phyloP scores from a whole-genome alignment of 2,888 invertebrate genomes.

The Eulithis prunata region DNA sequence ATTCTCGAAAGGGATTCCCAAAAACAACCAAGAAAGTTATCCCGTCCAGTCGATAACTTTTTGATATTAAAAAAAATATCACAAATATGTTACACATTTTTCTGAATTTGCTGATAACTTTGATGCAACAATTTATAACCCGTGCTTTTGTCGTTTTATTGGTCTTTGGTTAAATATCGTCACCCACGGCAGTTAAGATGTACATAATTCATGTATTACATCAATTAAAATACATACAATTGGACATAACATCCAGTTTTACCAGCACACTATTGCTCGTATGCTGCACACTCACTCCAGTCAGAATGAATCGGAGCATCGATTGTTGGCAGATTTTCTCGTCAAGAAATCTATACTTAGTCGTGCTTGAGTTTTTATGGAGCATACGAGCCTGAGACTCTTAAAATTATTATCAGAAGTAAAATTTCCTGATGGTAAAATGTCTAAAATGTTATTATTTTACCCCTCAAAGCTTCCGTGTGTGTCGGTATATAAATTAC shows the following conservation, averaged over 20 bases:
- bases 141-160: neutral
- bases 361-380: too few relatives aligned
- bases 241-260: neutral
- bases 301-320: too few relatives aligned
- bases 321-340: too few relatives aligned
- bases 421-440: neutral
- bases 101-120: neutral
- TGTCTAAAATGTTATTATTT: neutral
- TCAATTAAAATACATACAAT: neutral
- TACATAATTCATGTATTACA: neutral
- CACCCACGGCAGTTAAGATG: conserved; percentile 1
- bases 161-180: neutral
- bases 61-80: neutral
- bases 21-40: too few relatives aligned
- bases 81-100: neutral
- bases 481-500: neutral
- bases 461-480: neutral
- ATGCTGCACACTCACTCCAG: too few relatives aligned
- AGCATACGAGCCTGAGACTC: too few relatives aligned
- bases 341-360: too few relatives aligned
- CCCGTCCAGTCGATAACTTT: neutral
- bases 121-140: neutral
- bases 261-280: too few relatives aligned
- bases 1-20: too few relatives aligned
- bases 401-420: too few relatives aligned